Conservation (phyloP, 2,888 invertebrate genomes). For the Peribatodes rhomboidaria region DNA sequence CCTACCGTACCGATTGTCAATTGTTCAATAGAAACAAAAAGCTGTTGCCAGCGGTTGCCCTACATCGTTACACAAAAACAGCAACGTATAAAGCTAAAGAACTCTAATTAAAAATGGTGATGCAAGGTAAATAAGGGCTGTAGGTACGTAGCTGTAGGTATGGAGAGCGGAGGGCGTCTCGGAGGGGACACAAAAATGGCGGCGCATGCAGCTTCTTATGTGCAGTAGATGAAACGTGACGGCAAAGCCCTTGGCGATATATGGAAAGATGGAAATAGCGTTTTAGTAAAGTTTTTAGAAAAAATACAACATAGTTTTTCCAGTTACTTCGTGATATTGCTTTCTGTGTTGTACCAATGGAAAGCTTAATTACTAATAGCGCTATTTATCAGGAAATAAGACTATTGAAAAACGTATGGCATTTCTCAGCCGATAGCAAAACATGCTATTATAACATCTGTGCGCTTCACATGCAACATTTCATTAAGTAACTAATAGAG, state of each 20-base stretch:
- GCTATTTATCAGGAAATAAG: too few relatives aligned
- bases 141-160: slow-evolving; percentile 44
- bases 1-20: too few relatives aligned
- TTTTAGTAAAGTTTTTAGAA: neutral
- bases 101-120: slow-evolving; percentile 44
- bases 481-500: too few relatives aligned
- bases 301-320: neutral
- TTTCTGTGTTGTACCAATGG: too few relatives aligned
- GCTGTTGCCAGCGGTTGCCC: neutral
- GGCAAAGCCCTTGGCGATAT: slow-evolving; percentile 11
- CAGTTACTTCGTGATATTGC: too few relatives aligned
- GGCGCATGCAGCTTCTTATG: slow-evolving; percentile 61
- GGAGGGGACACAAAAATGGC: slow-evolving; percentile 82
- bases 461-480: too few relatives aligned
- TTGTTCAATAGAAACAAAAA: slow-evolving; percentile 1
- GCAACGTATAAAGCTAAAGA: slow-evolving; percentile 24
- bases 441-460: too few relatives aligned
- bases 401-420: too few relatives aligned
- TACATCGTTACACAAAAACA: slow-evolving; percentile 5
- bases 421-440: too few relatives aligned
- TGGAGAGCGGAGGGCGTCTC: slow-evolving; percentile 51
- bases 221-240: slow-evolving; percentile 17
- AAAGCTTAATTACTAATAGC: too few relatives aligned
- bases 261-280: neutral
- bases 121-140: slow-evolving; percentile 44